Conservation (phyloP, 1,140 invertebrate species). For the Drosophila bifasciata region DNA sequence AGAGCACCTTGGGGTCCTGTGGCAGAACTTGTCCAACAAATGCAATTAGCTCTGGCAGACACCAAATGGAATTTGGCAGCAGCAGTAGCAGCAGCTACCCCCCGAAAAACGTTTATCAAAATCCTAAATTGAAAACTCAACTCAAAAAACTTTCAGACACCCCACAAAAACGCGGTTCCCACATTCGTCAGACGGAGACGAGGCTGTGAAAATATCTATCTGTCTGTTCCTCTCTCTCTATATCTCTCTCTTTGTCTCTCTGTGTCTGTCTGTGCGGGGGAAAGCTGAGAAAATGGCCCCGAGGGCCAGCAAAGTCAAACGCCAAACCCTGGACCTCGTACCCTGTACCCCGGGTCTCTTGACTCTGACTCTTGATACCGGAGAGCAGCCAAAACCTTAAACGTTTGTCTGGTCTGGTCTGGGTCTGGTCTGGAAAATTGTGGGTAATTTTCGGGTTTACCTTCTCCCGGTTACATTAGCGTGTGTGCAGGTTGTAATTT, state of each 20-base stretch:
- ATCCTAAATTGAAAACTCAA: conserved; percentile 52
- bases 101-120: conserved; percentile 56
- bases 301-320: conserved; percentile 58
- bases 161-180: conserved; percentile 41
- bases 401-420: too few species aligned
- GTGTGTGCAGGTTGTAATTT: conserved; percentile 78
- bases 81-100: not conserved
- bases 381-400: conserved; percentile 20
- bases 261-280: not conserved
- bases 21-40: conserved; percentile 48
- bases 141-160: conserved; percentile 24
- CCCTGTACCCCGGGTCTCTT: conserved; percentile 10
- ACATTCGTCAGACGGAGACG: conserved; percentile 59
- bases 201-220: conserved; percentile 6
- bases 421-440: conserved; percentile 62
- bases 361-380: not conserved
- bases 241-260: not conserved
- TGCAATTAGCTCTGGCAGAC: conserved; percentile 43
- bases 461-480: conserved; percentile 63
- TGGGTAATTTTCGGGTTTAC: conserved; percentile 64
- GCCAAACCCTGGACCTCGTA: conserved; percentile 33
- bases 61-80: conserved; percentile 32
- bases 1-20: conserved; percentile 15
- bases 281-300: conserved; percentile 63
- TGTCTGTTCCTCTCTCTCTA: too few species aligned